Evolutionary conservation across 2,113 vertebrate genomes (phyloP).

Genomic region (Delphinapterus leucas): DNA sequence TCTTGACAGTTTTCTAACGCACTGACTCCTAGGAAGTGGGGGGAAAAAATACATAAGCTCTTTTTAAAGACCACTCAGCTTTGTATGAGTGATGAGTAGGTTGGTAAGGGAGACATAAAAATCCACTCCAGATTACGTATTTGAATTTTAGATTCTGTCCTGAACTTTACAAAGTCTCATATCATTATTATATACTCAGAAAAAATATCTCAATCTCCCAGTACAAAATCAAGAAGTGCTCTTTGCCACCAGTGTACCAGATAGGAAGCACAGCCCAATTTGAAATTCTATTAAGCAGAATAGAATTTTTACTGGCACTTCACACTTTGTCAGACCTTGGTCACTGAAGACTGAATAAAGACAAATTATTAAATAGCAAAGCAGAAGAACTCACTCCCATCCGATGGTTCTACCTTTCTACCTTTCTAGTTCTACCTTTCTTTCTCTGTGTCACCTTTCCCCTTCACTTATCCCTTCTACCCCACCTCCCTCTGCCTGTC

Average conservation of each 20-base stretch:
- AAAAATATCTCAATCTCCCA: constrained; percentile 26
- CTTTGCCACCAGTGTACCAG: not conserved
- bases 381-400: not conserved
- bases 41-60: constrained; percentile 4
- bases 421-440: not conserved
- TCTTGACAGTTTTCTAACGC: constrained; percentile 59
- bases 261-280: not conserved
- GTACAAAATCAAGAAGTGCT: not conserved
- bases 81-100: constrained; percentile 33
- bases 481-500: not conserved
- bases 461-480: no score
- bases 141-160: constrained; percentile 55
- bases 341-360: not conserved
- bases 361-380: not conserved
- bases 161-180: constrained; percentile 30
- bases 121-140: constrained; percentile 12
- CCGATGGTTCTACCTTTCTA: not conserved
- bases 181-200: constrained; percentile 2
- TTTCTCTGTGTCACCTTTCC: not conserved
- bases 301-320: not conserved
- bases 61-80: constrained; percentile 57
- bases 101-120: constrained; percentile 44
- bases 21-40: constrained; percentile 43
- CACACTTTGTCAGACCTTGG: not conserved
- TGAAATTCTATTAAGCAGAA: not conserved